Conservation (phyloP, 2,113 vertebrate species). For the Pteropus alecto region DNA sequence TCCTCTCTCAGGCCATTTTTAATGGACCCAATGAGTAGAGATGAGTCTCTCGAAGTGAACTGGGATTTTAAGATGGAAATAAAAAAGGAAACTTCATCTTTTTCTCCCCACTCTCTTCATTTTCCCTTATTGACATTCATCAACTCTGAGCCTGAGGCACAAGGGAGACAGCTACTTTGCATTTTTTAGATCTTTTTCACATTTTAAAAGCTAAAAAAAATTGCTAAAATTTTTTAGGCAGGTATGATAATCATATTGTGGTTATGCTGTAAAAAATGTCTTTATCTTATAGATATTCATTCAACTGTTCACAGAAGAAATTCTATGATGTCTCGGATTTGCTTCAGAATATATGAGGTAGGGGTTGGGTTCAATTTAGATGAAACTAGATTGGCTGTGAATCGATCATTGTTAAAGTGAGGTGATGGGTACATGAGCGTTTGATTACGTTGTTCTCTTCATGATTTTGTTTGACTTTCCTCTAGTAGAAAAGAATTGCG, state of each 20-base stretch:
- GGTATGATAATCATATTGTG: background rate
- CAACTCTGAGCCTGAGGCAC: background rate
- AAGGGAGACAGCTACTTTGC: background rate
- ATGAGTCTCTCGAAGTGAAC: background rate
- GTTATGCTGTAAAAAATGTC: background rate
- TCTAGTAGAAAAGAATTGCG: background rate
- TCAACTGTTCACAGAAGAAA: conserved; percentile 44
- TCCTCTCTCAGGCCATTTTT: background rate
- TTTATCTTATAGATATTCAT: conserved; percentile 27
- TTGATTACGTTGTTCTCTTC: background rate
- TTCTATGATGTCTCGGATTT: conserved; percentile 6
- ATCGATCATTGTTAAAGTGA: background rate
- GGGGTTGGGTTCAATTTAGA: background rate
- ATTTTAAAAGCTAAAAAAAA: background rate
- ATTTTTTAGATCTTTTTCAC: background rate
- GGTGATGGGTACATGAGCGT: background rate
- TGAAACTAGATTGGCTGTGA: background rate
- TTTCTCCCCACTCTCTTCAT: background rate
- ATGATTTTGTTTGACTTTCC: conserved; percentile 30
- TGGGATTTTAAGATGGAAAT: conserved; percentile 40
- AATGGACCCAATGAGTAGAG: background rate
- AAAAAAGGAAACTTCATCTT: conserved; percentile 26
- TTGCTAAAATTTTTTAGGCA: background rate
- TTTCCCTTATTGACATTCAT: conserved; percentile 44
- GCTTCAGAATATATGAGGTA: conserved; percentile 4